phyloP scores from a whole-genome alignment of 2,888 invertebrate genomes.

The Drosophila macrospina region DNA sequence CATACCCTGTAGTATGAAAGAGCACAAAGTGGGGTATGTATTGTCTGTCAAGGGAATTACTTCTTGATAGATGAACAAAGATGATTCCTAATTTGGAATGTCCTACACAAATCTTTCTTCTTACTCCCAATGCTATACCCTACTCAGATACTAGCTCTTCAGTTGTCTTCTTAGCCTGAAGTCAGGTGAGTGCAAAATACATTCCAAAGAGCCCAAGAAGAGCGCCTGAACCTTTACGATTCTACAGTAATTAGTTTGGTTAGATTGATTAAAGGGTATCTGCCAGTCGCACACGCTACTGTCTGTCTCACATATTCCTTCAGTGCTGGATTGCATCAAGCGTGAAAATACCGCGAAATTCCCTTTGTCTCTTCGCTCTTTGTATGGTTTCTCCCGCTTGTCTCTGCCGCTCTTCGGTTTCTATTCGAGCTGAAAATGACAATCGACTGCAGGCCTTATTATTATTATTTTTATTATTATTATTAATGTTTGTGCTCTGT shows the following conservation, averaged over 20 bases:
- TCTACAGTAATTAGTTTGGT: too few relatives aligned
- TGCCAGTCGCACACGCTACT: neutral
- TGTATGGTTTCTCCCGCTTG: slow-evolving; percentile 1
- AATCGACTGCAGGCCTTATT: slow-evolving; percentile 28
- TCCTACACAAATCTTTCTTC: too few relatives aligned
- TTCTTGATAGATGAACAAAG: too few relatives aligned
- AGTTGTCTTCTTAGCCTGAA: too few relatives aligned
- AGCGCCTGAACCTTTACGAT: too few relatives aligned
- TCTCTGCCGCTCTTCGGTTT: slow-evolving; percentile 5
- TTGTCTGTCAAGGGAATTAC: too few relatives aligned
- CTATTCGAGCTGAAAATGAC: slow-evolving; percentile 22
- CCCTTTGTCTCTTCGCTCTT: slow-evolving; percentile 45
- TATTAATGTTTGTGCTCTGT: slow-evolving; percentile 14
- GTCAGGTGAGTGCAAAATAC: too few relatives aligned
- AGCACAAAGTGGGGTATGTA: neutral
- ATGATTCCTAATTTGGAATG: too few relatives aligned
- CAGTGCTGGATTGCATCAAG: slow-evolving; percentile 62
- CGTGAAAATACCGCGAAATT: slow-evolving; percentile 85
- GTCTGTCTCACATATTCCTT: neutral
- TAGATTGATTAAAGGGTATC: neutral
- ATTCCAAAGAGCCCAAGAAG: too few relatives aligned
- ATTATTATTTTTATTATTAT: slow-evolving; percentile 16
- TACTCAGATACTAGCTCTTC: too few relatives aligned
- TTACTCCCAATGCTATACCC: too few relatives aligned
- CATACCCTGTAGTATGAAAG: slow-evolving; percentile 15